These are phyloP conservation scores for Pygmarrhopalites habei DNA, from an alignment of 1,140 invertebrate genomes.

Conservation along the genomic window DNA sequence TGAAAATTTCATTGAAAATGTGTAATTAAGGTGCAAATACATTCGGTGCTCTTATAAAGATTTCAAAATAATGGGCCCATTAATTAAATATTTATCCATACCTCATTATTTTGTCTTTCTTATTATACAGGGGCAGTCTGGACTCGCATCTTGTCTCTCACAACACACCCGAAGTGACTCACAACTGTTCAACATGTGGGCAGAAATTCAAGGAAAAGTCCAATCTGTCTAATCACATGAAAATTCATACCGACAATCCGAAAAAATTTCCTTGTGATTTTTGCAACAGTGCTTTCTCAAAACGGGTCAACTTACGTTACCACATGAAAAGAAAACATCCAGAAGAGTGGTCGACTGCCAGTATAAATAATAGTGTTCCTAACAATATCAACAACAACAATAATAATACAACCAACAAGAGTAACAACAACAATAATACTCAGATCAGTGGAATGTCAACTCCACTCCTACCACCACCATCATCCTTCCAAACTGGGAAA, in stretches of 20 bases:
- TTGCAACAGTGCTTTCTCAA: slow-evolving; percentile 35
- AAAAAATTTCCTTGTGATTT: slow-evolving; percentile 36
- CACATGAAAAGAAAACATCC: slow-evolving; percentile 38
- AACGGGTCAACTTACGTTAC: slow-evolving; percentile 35
- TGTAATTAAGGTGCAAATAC: slow-evolving; percentile 13
- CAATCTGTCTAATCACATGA: slow-evolving; percentile 31
- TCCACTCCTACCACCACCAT: neutral
- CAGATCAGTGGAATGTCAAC: neutral
- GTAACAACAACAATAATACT: slow-evolving; percentile 5
- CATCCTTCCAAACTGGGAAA: neutral
- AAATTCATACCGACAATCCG: slow-evolving; percentile 31
- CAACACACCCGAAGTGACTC: slow-evolving; percentile 19
- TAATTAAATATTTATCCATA: slow-evolving; percentile 9
- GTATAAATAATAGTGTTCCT: slow-evolving; percentile 2
- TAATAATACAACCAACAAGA: neutral
- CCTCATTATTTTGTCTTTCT: slow-evolving; percentile 13
- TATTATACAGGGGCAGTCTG: slow-evolving; percentile 33
- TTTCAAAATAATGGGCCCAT: slow-evolving; percentile 12
- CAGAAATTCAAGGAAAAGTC: slow-evolving; percentile 33
- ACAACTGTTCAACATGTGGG: slow-evolving; percentile 32
- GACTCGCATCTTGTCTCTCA: slow-evolving; percentile 35
- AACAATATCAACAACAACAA: neutral
- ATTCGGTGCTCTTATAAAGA: neutral
- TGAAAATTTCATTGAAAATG: slow-evolving; percentile 16
- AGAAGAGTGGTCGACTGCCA: slow-evolving; percentile 5